These are phyloP conservation scores for Bactericera cockerelli DNA, from an alignment of 1,140 invertebrate species.

Conservation along the genomic window DNA sequence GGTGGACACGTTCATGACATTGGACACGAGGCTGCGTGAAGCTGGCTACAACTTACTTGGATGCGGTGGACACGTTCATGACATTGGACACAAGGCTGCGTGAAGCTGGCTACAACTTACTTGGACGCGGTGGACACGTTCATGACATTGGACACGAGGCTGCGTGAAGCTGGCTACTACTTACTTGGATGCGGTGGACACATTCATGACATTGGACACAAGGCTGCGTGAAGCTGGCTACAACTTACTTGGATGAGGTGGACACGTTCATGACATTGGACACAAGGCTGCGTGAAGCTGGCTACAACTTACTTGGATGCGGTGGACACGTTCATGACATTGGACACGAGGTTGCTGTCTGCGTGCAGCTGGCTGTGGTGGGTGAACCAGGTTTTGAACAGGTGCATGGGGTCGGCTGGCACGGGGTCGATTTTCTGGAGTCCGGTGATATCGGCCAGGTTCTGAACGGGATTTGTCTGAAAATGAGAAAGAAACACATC, in stretches of 20 bases:
- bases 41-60: no score
- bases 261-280: constrained; percentile 31
- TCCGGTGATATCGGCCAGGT: constrained; percentile 15
- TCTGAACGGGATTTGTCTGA: no score
- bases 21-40: neutral
- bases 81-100: neutral
- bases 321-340: constrained; percentile 32
- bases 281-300: constrained; percentile 15
- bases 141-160: neutral
- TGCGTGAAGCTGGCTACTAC: constrained; percentile 13
- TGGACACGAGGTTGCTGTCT: constrained; percentile 19
- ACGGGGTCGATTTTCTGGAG: constrained; percentile 25
- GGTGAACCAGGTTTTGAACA: constrained; percentile 32
- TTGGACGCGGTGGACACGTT: constrained; percentile 22
- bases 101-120: constrained; percentile 24
- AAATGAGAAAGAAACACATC: no score
- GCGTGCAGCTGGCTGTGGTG: constrained; percentile 25
- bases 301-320: constrained; percentile 30
- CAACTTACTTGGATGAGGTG: constrained; percentile 31
- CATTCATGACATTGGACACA: constrained; percentile 28
- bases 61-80: neutral
- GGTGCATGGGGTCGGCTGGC: constrained; percentile 29
- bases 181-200: constrained; percentile 33
- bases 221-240: no score
- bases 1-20: neutral